Evolutionary conservation across 2,888 invertebrate genomes (phyloP).

Genomic region (Brenthis daphne): DNA sequence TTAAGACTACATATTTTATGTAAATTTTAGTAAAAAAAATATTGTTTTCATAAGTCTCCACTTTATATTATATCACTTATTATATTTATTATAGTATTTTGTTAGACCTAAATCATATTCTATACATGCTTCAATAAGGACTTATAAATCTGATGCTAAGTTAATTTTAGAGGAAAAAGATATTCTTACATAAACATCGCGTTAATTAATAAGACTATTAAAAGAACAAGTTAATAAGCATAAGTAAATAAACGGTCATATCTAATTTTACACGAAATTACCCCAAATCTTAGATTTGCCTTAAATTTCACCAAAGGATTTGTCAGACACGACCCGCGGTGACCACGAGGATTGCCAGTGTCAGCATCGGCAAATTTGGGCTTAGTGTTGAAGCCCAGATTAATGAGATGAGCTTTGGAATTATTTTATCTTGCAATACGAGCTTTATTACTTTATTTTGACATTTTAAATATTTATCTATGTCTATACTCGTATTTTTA

Average conservation of each 20-base stretch:
- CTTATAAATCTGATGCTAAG: too few relatives aligned
- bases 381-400: slow-evolving; percentile 76
- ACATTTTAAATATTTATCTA: background rate
- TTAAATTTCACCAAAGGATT: slow-evolving; percentile 71
- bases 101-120: too few relatives aligned
- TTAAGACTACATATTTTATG: too few relatives aligned
- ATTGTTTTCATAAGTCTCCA: too few relatives aligned
- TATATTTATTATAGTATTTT: too few relatives aligned
- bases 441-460: slow-evolving; percentile 9
- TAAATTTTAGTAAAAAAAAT: too few relatives aligned
- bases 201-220: background rate
- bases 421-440: slow-evolving; percentile 39
- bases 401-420: slow-evolving; percentile 63
- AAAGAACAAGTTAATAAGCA: background rate
- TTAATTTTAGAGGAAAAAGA: too few relatives aligned
- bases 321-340: slow-evolving; percentile 57
- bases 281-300: slow-evolving; percentile 43
- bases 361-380: slow-evolving; percentile 75
- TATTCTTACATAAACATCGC: too few relatives aligned
- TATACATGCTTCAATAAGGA: too few relatives aligned
- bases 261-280: slow-evolving; percentile 1
- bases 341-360: slow-evolving; percentile 66
- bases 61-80: too few relatives aligned
- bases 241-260: background rate
- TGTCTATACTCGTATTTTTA: too few relatives aligned